Evolutionary conservation across 2,888 invertebrate species (phyloP).

Genomic region (Atherix ibis): DNA sequence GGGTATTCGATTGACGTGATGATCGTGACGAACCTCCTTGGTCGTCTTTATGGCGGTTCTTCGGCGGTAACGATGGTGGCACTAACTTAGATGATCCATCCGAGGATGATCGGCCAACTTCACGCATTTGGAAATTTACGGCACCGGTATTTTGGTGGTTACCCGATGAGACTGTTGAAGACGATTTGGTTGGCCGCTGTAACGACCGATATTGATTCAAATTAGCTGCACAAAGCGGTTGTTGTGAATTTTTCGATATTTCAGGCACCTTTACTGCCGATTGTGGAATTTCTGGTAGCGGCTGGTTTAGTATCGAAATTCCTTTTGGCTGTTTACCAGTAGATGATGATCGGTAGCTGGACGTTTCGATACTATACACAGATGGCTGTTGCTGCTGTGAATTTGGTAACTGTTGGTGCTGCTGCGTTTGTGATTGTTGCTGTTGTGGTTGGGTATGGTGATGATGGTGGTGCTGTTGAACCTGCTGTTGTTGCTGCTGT

Average conservation of each 20-base stretch:
- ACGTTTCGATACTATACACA: conserved; percentile 31
- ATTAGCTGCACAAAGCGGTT: conserved; percentile 32
- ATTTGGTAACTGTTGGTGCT: conserved; percentile 13
- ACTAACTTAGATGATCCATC: conserved; percentile 10
- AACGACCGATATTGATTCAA: conserved; percentile 42
- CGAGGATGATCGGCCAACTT: conserved; percentile 6
- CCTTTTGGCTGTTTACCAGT: conserved; percentile 12
- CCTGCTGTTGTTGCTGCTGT: conserved; percentile 11
- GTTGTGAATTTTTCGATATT: conserved; percentile 28
- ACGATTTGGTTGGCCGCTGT: conserved; percentile 33
- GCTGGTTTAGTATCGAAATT: conserved; percentile 33
- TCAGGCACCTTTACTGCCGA: conserved; percentile 11
- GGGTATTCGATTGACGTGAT: conserved; percentile 23
- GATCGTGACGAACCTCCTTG: conserved; percentile 11
- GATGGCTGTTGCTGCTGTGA: conserved; percentile 28
- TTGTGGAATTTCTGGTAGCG: conserved; percentile 32
- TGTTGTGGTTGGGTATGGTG: conserved; percentile 6
- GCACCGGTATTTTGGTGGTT: conserved; percentile 9
- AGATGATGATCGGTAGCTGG: conserved; percentile 16
- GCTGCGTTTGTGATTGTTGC: conserved; percentile 4
- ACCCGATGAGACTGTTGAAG: conserved; percentile 4
- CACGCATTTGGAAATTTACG: conserved; percentile 7
- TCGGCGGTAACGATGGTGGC: conserved; percentile 31
- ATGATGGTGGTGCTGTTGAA: conserved; percentile 6
- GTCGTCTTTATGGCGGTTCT: conserved; percentile 28